Percentiles rank a stretch among this genome's conserved stretches.
Evolutionary conservation across 2,888 invertebrate species (phyloP).

Genomic region (Drosophila tanythrix): DNA sequence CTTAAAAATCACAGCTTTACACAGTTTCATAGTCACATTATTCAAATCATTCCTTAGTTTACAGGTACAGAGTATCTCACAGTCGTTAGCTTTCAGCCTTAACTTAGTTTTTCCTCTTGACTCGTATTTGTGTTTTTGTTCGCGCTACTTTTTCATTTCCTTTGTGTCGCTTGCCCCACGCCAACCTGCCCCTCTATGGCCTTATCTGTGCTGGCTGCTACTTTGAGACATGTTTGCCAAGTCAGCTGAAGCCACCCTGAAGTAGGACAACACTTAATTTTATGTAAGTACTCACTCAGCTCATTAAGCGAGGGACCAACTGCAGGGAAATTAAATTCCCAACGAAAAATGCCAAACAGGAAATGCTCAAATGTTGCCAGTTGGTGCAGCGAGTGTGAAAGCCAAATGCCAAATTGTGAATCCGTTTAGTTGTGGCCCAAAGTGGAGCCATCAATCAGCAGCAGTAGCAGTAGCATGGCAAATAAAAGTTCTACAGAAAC

Average conservation of each 20-base stretch:
- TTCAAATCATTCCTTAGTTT: neutral
- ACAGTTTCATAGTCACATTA: neutral
- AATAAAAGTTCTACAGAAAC: conserved; percentile 15
- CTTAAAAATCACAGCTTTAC: neutral
- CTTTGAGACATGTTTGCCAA: conserved; percentile 70
- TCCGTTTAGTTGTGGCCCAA: conserved; percentile 65
- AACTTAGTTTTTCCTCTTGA: conserved; percentile 30
- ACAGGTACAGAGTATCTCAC: neutral
- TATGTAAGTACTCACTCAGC: conserved; percentile 82
- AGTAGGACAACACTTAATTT: conserved; percentile 81
- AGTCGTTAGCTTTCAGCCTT: neutral
- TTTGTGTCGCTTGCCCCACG: conserved; percentile 55
- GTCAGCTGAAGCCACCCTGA: conserved; percentile 72
- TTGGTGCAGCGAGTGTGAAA: conserved; percentile 25
- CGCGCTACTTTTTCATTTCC: conserved; percentile 75
- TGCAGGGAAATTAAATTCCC: conserved; percentile 55
- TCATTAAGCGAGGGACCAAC: conserved; percentile 66
- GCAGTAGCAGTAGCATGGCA: conserved; percentile 21
- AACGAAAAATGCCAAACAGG: conserved; percentile 21
- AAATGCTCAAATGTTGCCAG: conserved; percentile 12
- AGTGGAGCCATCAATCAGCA: conserved; percentile 72
- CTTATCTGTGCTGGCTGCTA: conserved; percentile 37
- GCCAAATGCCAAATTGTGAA: conserved; percentile 42
- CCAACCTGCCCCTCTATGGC: neutral
- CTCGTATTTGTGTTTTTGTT: conserved; percentile 69